Percentiles rank a stretch among this genome's conserved stretches.
phyloP scores from a whole-genome alignment of 1,140 invertebrate genomes.

The Brachionus manjavacas region DNA sequence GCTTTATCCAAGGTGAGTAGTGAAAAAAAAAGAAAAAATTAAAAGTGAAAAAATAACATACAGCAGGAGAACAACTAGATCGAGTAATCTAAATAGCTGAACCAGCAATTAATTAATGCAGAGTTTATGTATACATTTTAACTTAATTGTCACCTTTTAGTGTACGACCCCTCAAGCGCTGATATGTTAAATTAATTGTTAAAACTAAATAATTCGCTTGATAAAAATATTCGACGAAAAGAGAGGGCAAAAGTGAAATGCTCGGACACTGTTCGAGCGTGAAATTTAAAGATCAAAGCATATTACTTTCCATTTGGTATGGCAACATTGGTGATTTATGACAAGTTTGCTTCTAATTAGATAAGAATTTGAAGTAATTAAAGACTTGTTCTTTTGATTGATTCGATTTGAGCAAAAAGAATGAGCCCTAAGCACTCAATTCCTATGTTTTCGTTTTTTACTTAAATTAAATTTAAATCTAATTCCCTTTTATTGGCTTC shows the following conservation, averaged over 20 bases:
- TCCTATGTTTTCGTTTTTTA: background rate
- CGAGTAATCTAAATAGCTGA: background rate
- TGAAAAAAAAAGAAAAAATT: background rate
- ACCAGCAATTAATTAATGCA: constrained; percentile 14
- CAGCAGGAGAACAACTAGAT: constrained; percentile 10
- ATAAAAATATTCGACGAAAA: background rate
- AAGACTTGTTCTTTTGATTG: constrained; percentile 11
- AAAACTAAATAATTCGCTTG: background rate
- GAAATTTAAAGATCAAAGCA: background rate
- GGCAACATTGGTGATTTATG: background rate
- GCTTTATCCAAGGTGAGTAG: background rate
- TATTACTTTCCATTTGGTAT: background rate
- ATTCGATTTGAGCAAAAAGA: constrained; percentile 3
- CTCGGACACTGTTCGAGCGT: background rate
- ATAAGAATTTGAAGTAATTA: background rate
- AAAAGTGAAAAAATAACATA: constrained; percentile 26
- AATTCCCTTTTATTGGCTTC: constrained; percentile 12
- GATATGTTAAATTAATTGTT: constrained; percentile 19
- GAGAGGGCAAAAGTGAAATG: background rate
- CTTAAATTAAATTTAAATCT: background rate
- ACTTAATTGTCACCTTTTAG: constrained; percentile 26
- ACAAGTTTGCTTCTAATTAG: background rate
- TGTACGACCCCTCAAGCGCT: background rate
- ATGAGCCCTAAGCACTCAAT: background rate
- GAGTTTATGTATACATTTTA: background rate